Percentiles rank a stretch among this genome's conserved stretches.
Conservation (phyloP, 2,888 invertebrate species). For the Abscondita cerata region DNA sequence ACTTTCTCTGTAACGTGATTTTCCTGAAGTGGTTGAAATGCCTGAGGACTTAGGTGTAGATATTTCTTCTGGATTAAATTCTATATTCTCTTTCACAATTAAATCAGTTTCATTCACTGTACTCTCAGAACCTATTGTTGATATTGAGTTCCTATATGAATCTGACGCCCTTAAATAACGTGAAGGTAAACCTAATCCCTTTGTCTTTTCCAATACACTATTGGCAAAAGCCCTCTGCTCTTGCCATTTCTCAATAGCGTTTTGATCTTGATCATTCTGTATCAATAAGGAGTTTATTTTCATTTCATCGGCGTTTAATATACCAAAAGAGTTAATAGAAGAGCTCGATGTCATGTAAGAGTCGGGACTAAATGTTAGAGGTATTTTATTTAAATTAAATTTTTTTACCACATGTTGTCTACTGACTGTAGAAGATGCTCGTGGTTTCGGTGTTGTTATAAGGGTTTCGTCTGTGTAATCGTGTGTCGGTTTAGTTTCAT, state of each 20-base stretch:
- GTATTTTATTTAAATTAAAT: constrained; percentile 17
- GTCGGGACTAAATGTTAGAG: constrained; percentile 11
- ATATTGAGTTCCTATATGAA: constrained; percentile 12
- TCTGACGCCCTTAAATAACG: constrained; percentile 43
- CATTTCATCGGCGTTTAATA: constrained; percentile 15
- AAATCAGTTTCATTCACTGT: constrained; percentile 53
- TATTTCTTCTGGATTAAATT: constrained; percentile 35
- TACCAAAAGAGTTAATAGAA: constrained; percentile 21
- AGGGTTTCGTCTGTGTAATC: constrained; percentile 36
- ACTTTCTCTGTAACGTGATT: constrained; percentile 8
- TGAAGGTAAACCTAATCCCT: constrained; percentile 46
- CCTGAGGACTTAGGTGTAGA: constrained; percentile 49
- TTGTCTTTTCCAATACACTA: constrained; percentile 42
- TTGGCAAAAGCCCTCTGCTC: constrained; percentile 45
- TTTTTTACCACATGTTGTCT: constrained; percentile 44
- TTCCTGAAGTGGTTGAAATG: constrained; percentile 10
- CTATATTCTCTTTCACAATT: constrained; percentile 18
- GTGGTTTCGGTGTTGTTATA: constrained; percentile 54
- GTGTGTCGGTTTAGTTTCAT: neutral
- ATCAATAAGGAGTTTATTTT: neutral
- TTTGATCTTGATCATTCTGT: constrained; percentile 5
- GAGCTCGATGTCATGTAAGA: neutral
- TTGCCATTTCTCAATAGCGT: constrained; percentile 32
- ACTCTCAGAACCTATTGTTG: constrained; percentile 38
- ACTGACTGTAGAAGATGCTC: constrained; percentile 58